These are phyloP conservation scores for Leptobrachium leishanense DNA, from an alignment of 2,113 vertebrate genomes.

Conservation along the genomic window DNA sequence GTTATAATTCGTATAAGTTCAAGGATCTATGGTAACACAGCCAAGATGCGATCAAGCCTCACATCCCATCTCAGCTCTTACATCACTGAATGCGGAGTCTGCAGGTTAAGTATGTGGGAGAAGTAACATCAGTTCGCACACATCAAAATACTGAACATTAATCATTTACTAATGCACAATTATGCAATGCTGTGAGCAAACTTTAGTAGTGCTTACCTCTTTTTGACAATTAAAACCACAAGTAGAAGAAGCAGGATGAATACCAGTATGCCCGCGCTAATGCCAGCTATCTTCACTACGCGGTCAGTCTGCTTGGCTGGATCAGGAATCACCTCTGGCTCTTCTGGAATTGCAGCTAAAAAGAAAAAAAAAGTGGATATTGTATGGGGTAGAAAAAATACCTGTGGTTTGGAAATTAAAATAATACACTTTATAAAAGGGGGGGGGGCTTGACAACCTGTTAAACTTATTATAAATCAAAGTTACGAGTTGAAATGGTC, in stretches of 20 bases:
- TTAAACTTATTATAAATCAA: too few relatives aligned
- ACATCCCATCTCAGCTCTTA: too few relatives aligned
- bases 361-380: conserved; percentile 32
- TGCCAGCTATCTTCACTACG: conserved; percentile 96
- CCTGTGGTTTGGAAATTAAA: too few relatives aligned
- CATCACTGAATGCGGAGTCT: too few relatives aligned
- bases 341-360: conserved; percentile 89
- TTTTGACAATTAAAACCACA: conserved; percentile 92
- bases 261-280: conserved; percentile 91
- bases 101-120: too few relatives aligned
- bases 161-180: not conserved
- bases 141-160: not conserved
- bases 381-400: too few relatives aligned
- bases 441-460: too few relatives aligned
- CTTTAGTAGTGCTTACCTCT: conserved; percentile 77
- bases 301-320: conserved; percentile 93
- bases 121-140: not conserved
- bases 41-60: too few relatives aligned
- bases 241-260: conserved; percentile 93
- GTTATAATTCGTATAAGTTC: too few relatives aligned
- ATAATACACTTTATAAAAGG: too few relatives aligned
- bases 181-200: not conserved
- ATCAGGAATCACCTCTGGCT: conserved; percentile 94
- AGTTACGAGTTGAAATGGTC: too few relatives aligned
- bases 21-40: too few relatives aligned